A percentile compares a stretch with the other conserved stretches of the same genome.
Conservation (phyloP, 2,113 vertebrate genomes). For the Irena cyanogastra region DNA sequence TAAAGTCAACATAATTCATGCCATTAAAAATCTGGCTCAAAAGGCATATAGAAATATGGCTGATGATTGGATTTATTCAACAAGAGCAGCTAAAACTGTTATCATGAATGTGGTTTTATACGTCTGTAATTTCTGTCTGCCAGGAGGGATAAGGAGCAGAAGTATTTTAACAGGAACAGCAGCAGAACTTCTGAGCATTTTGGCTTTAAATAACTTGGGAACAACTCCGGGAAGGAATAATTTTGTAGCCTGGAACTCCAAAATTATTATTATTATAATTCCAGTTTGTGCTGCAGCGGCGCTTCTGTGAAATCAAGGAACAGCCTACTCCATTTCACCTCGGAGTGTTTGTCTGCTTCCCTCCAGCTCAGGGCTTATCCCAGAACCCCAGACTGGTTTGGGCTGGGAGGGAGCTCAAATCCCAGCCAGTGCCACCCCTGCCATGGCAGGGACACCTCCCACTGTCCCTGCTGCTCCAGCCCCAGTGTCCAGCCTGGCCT, state of each 20-base stretch:
- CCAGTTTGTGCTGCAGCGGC: not conserved
- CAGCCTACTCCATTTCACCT: not conserved
- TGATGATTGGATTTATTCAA: not conserved
- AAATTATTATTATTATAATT: not conserved
- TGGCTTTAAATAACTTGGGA: not conserved
- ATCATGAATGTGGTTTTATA: not conserved
- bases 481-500: not conserved
- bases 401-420: rapidly evolving
- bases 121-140: not conserved
- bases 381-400: not conserved
- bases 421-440: not conserved
- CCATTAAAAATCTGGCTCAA: not conserved
- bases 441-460: not conserved
- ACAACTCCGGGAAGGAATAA: not conserved
- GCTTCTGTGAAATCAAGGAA: not conserved
- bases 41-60: not conserved
- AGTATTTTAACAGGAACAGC: not conserved
- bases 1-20: not conserved
- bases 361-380: not conserved
- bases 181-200: not conserved
- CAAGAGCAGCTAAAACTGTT: not conserved
- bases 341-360: not conserved
- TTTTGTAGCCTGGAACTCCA: not conserved
- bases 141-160: not conserved
- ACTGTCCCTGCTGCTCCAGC: not conserved